phyloP scores from a whole-genome alignment of 2,888 invertebrate genomes.

The Nebria salina region DNA sequence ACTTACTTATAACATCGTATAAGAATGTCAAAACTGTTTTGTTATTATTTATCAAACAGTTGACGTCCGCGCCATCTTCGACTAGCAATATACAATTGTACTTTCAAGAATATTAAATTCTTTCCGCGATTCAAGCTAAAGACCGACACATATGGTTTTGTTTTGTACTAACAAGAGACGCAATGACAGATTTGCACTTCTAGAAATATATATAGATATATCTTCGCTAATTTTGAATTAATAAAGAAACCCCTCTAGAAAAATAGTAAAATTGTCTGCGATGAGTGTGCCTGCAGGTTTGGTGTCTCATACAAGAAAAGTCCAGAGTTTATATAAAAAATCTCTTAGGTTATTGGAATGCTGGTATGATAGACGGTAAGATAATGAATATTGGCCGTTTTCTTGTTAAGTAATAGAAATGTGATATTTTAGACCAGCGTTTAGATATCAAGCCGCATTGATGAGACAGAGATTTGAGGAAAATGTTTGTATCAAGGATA shows the following conservation, averaged over 20 bases:
- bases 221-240: too few relatives aligned
- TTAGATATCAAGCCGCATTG: slow-evolving; percentile 81
- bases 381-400: not conserved
- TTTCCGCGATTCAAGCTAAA: too few relatives aligned
- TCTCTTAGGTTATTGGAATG: slow-evolving; percentile 75
- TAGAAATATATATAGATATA: too few relatives aligned
- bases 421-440: slow-evolving; percentile 71
- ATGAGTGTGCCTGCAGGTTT: slow-evolving; percentile 35
- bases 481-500: slow-evolving; percentile 77
- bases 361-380: slow-evolving; percentile 44
- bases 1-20: too few relatives aligned
- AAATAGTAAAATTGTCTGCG: slow-evolving; percentile 21
- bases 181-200: too few relatives aligned
- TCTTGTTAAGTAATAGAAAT: slow-evolving; percentile 14
- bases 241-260: not conserved
- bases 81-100: too few relatives aligned
- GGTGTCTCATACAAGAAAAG: slow-evolving; percentile 73
- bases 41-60: too few relatives aligned
- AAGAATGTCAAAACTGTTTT: too few relatives aligned
- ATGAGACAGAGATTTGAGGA: slow-evolving; percentile 87
- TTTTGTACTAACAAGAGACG: too few relatives aligned
- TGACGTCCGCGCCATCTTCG: too few relatives aligned
- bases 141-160: too few relatives aligned
- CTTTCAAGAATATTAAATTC: too few relatives aligned
- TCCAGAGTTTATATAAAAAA: slow-evolving; percentile 82